Evolutionary conservation across 2,113 vertebrate species (phyloP).

Genomic region (Ammospiza nelsoni): DNA sequence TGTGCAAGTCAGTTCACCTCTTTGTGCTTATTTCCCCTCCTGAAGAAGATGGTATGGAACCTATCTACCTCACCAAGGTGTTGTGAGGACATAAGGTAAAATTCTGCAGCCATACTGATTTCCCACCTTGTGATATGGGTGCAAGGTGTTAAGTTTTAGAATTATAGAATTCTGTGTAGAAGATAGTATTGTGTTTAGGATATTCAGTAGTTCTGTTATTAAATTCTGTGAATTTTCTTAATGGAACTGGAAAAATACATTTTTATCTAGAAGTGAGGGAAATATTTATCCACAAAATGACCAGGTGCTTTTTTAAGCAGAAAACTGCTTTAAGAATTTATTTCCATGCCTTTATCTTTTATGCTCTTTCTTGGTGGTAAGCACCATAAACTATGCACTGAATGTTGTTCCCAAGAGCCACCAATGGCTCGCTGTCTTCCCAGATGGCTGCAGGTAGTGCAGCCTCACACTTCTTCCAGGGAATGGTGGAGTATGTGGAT

Average conservation of each 20-base stretch:
- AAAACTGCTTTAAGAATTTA: not conserved
- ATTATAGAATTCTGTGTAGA: not conserved
- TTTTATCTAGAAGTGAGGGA: not conserved
- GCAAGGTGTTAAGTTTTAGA: not conserved
- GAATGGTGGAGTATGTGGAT: not conserved
- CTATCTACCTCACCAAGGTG: not conserved
- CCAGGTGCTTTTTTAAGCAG: conserved; percentile 11
- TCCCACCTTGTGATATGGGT: not conserved
- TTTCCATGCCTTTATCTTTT: not conserved
- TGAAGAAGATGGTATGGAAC: not conserved
- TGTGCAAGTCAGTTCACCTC: not conserved
- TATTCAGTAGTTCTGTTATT: not conserved
- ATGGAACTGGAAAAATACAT: not conserved
- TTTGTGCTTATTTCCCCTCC: not conserved
- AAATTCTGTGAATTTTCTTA: not conserved
- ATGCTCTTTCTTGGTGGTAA: not conserved
- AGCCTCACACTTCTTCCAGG: not conserved
- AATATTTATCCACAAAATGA: not conserved
- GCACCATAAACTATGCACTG: not conserved
- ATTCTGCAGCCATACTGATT: not conserved
- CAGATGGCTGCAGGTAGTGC: not conserved
- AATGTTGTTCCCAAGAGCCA: not conserved
- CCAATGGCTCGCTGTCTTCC: not conserved
- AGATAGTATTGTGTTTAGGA: not conserved
- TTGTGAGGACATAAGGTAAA: not conserved